A percentile compares a stretch with the other conserved stretches of the same genome.
Conservation (phyloP, 2,113 vertebrate genomes). For the Rhinolophus ferrumequinum region DNA sequence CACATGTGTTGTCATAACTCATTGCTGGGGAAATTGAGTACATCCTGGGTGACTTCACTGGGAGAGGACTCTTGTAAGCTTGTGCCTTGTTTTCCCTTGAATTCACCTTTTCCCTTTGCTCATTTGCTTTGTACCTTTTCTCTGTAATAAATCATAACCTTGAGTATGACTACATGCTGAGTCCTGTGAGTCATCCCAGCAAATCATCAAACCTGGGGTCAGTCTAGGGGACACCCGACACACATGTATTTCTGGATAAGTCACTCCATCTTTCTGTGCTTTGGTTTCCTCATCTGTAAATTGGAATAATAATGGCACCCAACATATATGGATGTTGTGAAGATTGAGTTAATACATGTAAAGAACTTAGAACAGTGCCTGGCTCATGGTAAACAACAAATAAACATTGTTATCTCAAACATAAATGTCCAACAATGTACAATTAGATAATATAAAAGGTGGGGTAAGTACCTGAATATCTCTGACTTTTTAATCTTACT, state of each 20-base stretch:
- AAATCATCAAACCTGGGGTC: neutral
- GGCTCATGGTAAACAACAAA: neutral
- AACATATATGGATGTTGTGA: neutral
- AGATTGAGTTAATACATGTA: neutral
- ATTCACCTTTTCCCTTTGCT: neutral
- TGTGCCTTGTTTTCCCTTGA: neutral
- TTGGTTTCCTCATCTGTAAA: neutral
- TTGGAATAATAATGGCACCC: neutral
- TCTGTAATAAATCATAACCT: neutral
- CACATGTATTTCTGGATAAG: neutral
- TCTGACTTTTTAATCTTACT: neutral
- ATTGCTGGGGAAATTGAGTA: neutral
- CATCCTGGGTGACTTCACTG: neutral
- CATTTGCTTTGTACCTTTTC: neutral
- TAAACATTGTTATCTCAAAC: neutral
- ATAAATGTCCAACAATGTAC: neutral
- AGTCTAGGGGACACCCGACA: neutral
- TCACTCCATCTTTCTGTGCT: neutral
- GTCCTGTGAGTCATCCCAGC: neutral
- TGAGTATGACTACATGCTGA: neutral
- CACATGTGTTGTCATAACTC: neutral
- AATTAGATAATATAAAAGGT: neutral
- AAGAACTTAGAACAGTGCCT: neutral
- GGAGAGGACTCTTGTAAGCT: neutral
- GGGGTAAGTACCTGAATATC: neutral